Percentiles rank a stretch among this genome's conserved stretches.
These are phyloP conservation scores for Mionectes olivaceus DNA, from an alignment of 2,797 vertebrate genomes.

Conservation along the genomic window DNA sequence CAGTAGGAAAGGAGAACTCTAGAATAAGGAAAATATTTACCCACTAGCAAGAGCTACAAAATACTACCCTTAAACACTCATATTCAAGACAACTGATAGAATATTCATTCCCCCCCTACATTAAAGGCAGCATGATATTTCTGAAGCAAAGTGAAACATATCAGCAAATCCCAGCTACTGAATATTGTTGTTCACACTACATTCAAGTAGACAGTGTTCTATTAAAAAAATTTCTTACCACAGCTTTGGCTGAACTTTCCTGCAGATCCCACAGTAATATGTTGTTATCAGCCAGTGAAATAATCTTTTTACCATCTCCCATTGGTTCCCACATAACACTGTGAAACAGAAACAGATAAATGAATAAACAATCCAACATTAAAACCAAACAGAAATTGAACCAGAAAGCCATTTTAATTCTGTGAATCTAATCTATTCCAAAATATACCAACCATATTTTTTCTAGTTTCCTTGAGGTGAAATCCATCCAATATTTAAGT, in stretches of 20 bases:
- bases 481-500: not conserved
- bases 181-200: not conserved
- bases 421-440: not conserved
- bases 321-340: conserved; percentile 96
- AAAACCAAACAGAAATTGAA: not conserved
- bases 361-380: not conserved
- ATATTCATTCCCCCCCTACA: not conserved
- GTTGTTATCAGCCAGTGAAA: conserved; percentile 94
- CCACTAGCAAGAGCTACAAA: not conserved
- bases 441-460: not conserved
- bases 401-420: not conserved
- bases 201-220: not conserved
- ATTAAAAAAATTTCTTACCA: conserved; percentile 78
- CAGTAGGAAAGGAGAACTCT: not conserved
- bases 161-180: not conserved
- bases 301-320: conserved; percentile 91
- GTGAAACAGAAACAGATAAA: conserved; percentile 27
- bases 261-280: conserved; percentile 95
- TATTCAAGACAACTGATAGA: not conserved
- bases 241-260: conserved; percentile 89
- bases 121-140: not conserved
- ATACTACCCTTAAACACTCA: not conserved
- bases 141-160: not conserved
- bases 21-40: not conserved
- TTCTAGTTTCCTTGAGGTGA: not conserved